phyloP scores from a whole-genome alignment of 2,797 vertebrate genomes.

The Gambusia yucatana region DNA sequence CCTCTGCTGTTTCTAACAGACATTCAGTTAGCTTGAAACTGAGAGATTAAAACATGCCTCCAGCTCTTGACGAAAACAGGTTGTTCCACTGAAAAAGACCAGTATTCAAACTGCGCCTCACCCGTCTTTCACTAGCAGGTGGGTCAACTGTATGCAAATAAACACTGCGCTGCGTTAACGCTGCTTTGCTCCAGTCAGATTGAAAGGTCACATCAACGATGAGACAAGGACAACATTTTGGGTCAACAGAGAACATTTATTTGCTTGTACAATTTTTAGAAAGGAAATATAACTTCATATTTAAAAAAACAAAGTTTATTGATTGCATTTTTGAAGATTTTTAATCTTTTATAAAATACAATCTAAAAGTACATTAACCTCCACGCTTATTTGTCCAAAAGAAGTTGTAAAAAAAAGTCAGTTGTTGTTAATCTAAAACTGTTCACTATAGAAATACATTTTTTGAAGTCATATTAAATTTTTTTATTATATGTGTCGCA shows the following conservation, averaged over 20 bases:
- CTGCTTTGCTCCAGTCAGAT: constrained; percentile 17
- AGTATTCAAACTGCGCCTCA: constrained; percentile 8
- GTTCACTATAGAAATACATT: background rate
- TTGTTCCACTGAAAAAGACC: background rate
- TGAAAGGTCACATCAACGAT: background rate
- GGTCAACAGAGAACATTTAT: background rate
- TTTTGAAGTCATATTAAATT: background rate
- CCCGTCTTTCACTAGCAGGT: constrained; percentile 33
- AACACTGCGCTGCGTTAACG: constrained; percentile 15
- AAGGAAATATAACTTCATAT: background rate
- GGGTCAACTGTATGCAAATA: constrained; percentile 64
- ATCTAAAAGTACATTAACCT: background rate
- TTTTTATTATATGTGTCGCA: background rate
- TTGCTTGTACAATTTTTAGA: background rate
- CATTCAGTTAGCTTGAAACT: background rate
- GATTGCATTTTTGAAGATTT: background rate
- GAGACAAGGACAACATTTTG: background rate
- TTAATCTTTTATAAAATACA: background rate
- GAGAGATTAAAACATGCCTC: constrained; percentile 7
- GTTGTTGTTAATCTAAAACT: background rate
- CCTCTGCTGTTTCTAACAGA: background rate
- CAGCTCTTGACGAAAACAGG: background rate
- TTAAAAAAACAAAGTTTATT: background rate
- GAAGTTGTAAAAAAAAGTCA: background rate
- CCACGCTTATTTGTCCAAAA: background rate